A percentile compares a stretch with the other conserved stretches of the same genome.
Evolutionary conservation across 2,113 vertebrate species (phyloP).

Genomic region (Sebastes fasciatus): DNA sequence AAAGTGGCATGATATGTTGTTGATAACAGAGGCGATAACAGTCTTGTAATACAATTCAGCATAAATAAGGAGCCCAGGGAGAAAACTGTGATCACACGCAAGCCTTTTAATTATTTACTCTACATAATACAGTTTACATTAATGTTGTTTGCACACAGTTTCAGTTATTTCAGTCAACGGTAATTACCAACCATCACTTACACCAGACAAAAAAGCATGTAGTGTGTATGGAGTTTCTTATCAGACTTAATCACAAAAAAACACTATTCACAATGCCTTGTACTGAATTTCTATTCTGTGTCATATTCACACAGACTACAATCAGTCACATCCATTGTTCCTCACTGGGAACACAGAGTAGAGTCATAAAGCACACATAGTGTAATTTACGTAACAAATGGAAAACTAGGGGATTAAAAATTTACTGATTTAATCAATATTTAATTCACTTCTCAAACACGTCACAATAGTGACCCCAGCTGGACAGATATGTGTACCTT

Average conservation of each 20-base stretch:
- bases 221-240: not conserved
- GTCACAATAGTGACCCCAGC: conserved; percentile 37
- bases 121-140: not conserved
- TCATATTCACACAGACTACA: not conserved
- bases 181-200: not conserved
- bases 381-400: not conserved
- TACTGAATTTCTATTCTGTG: not conserved
- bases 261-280: not conserved
- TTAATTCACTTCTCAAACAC: not conserved
- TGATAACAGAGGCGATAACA: conserved; percentile 32
- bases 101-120: not conserved
- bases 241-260: not conserved
- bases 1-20: conserved; percentile 17
- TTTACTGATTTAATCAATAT: not conserved
- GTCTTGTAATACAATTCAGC: not conserved
- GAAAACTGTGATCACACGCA: conserved; percentile 1
- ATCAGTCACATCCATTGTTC: not conserved
- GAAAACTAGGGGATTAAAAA: not conserved
- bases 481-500: conserved; percentile 13
- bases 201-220: not conserved
- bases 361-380: not conserved
- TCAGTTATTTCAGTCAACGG: not conserved
- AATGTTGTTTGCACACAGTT: conserved; percentile 16
- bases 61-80: not conserved
- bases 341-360: not conserved